Evolutionary conservation across 2,888 invertebrate genomes (phyloP).

Genomic region (Parthenolecanium corni): DNA sequence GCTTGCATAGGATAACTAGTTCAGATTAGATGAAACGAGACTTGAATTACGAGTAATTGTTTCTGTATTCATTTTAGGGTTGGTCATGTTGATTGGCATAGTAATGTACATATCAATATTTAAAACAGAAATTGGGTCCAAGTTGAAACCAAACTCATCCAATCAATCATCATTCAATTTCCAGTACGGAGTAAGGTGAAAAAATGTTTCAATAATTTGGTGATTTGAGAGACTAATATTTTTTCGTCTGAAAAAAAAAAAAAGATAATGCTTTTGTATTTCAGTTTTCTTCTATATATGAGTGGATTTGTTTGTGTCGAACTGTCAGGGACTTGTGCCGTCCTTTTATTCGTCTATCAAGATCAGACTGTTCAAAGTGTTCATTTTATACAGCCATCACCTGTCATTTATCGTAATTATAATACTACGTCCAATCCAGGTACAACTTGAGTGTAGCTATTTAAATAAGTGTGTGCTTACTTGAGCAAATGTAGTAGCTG

Average conservation of each 20-base stretch:
- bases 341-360: slow-evolving; percentile 75
- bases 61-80: no score
- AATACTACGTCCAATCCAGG: slow-evolving; percentile 23
- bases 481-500: no score
- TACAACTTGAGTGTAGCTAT: no score
- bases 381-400: slow-evolving; percentile 23
- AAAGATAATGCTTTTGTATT: neutral
- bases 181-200: slow-evolving; percentile 59
- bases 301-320: slow-evolving; percentile 74
- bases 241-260: neutral
- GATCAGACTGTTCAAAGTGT: slow-evolving; percentile 43
- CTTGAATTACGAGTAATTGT: no score
- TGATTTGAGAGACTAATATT: neutral
- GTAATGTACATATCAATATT: slow-evolving; percentile 88
- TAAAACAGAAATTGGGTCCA: slow-evolving; percentile 80
- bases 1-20: no score
- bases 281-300: slow-evolving; percentile 70
- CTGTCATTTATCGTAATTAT: slow-evolving; percentile 20
- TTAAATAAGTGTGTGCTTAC: no score
- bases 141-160: slow-evolving; percentile 66
- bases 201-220: neutral
- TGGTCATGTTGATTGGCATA: slow-evolving; percentile 78
- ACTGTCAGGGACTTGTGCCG: slow-evolving; percentile 71
- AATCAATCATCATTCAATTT: slow-evolving; percentile 71
- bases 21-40: no score